Base-by-base conservation (phyloP, 2,797 vertebrate species). In the Sibirionetta formosa region DNA sequence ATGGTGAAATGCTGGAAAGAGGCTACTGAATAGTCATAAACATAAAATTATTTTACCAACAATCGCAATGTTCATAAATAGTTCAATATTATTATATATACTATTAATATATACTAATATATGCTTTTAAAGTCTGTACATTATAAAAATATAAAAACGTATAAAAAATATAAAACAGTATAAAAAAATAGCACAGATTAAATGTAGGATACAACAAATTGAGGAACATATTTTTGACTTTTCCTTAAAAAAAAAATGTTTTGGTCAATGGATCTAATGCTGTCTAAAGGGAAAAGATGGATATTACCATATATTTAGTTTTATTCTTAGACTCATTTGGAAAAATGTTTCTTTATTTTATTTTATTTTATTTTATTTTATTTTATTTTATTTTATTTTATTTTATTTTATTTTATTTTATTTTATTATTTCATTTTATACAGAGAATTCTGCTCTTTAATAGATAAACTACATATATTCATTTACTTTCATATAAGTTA, bases 271-370 rank as follows among this genome's bases (percentile, higher is more conserved):
- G 13, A 54, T 65, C 24, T 53, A 68, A 71, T 42, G 7, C 7
- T 26, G 3, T 68, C 26, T 57, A 29, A 44, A 26, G 57, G 50
- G 77, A 85, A 93, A 89, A 73, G 29, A 82, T 4, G 1, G 29
- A 33, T 85, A 65, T 75, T 91, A 35, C 7, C 11, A 14, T 57
- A 65, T 20, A 2, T 33, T 82, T 65, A 48, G 5, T 63, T 90
- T 83, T 77, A 61, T 83, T 73, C 7, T 19, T 64, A 80, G 48
- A 58, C 7, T 73, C 9, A 11, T 17, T 11, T 64, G 14, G 23
- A 91, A 89, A 94, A 81, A 46, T 26, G 7, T 6, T 89, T 93
- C 85, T 22, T 23, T 23, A 12, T 48, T 48, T 87, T 93, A 85
- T 22, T 24, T 24, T 48, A 13, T 50, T 50, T 50, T 50, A 24